A percentile compares a stretch with the other conserved stretches of the same genome.
Evolutionary conservation across 2,888 invertebrate species (phyloP).

Genomic region (Drosophila seclusa): DNA sequence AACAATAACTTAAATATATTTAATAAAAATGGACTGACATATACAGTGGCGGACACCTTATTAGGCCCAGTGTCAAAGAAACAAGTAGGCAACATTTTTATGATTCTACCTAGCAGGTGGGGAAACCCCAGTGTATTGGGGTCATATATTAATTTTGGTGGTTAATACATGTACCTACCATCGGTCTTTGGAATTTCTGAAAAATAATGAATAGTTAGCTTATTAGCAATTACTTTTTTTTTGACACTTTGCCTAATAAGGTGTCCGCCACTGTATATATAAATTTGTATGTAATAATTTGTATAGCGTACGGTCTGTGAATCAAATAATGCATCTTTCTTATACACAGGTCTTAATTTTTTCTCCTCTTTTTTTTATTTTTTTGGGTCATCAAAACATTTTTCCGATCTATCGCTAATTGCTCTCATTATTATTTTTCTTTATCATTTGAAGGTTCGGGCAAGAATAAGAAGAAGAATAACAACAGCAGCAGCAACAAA

Average conservation of each 20-base stretch:
- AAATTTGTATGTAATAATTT: background rate
- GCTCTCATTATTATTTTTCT: conserved; percentile 9
- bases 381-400: background rate
- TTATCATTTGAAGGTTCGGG: conserved; percentile 48
- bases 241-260: too few species aligned
- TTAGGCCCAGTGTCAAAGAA: too few species aligned
- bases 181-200: too few species aligned
- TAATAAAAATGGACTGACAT: background rate
- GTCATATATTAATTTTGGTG: too few species aligned
- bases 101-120: too few species aligned
- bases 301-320: background rate
- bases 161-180: too few species aligned
- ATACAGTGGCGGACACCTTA: too few species aligned
- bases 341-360: background rate
- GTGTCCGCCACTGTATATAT: too few species aligned
- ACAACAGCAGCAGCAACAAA: conserved; percentile 57
- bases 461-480: conserved; percentile 52
- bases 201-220: too few species aligned
- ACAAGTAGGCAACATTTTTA: too few species aligned
- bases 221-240: too few species aligned
- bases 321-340: background rate
- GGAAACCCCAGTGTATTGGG: too few species aligned
- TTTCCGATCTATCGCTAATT: conserved; percentile 9
- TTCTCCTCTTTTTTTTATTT: background rate
- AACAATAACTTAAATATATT: background rate